Percentiles rank a stretch among this genome's conserved stretches.
Conservation (phyloP, 2,888 invertebrate species). For the Cheilosia soror region DNA sequence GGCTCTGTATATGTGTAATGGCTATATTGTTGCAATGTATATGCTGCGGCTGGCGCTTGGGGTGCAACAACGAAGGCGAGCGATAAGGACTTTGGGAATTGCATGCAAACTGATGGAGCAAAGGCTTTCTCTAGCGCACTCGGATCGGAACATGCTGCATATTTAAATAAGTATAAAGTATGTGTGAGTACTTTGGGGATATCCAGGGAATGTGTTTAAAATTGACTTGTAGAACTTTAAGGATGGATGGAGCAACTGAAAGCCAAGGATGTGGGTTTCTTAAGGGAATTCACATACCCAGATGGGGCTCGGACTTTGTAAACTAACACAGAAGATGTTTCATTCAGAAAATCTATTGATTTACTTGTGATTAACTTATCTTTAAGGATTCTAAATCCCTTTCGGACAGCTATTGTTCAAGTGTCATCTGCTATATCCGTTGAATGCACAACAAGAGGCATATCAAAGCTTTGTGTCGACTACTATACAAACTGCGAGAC, state of each 20-base stretch:
- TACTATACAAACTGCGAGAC: background rate
- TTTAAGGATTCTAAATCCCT: slow-evolving; percentile 41
- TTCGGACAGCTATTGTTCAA: slow-evolving; percentile 19
- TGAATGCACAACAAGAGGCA: background rate
- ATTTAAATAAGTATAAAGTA: slow-evolving; percentile 59
- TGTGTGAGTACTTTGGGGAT: slow-evolving; percentile 52
- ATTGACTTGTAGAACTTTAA: slow-evolving; percentile 69
- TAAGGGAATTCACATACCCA: slow-evolving; percentile 55
- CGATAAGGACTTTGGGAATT: slow-evolving; percentile 64
- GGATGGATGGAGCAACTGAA: slow-evolving; percentile 13
- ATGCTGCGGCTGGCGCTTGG: slow-evolving; percentile 10
- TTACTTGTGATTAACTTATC: slow-evolving; percentile 43
- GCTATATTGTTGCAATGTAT: slow-evolving; percentile 40
- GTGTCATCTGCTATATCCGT: slow-evolving; percentile 17
- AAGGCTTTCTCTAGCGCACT: background rate
- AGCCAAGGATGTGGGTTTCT: slow-evolving; percentile 23
- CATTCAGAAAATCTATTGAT: slow-evolving; percentile 40
- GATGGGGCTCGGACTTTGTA: slow-evolving; percentile 16
- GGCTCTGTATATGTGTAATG: slow-evolving; percentile 36
- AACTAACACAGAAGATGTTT: slow-evolving; percentile 46
- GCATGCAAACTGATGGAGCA: slow-evolving; percentile 32
- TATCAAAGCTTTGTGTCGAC: slow-evolving; percentile 28
- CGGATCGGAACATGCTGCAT: slow-evolving; percentile 18
- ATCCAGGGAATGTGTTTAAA: slow-evolving; percentile 64
- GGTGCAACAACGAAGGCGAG: slow-evolving; percentile 53